Evolutionary conservation across 2,888 invertebrate species (phyloP).

Genomic region (Drosophila recens): DNA sequence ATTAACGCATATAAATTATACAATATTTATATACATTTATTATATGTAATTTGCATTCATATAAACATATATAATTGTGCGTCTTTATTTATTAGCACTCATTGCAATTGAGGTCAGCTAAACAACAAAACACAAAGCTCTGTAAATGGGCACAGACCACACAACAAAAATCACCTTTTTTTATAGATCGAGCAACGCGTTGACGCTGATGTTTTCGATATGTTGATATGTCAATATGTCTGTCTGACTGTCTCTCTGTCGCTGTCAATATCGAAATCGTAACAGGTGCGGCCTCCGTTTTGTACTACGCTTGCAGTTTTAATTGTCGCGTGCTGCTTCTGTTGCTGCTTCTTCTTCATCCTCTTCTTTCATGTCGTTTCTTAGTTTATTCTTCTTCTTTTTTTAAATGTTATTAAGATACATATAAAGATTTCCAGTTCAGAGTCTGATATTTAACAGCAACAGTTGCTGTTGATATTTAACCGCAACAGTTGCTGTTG

Average conservation of each 20-base stretch:
- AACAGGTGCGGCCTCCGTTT: constrained; percentile 60
- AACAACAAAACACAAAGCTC: constrained; percentile 40
- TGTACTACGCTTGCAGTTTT: constrained; percentile 41
- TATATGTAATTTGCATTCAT: too few species aligned
- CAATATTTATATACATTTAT: constrained; percentile 43
- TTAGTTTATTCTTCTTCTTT: neutral
- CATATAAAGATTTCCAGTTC: neutral
- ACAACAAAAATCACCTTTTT: constrained; percentile 40
- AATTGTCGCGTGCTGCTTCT: constrained; percentile 35
- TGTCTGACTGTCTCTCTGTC: neutral
- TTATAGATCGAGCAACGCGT: constrained; percentile 27
- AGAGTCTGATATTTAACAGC: too few species aligned
- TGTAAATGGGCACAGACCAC: constrained; percentile 55
- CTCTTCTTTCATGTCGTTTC: neutral
- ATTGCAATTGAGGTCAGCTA: constrained; percentile 52
- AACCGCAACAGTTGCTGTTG: constrained; percentile 5
- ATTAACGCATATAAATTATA: constrained; percentile 57
- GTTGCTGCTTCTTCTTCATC: constrained; percentile 5
- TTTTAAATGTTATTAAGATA: neutral
- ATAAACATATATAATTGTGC: constrained; percentile 21
- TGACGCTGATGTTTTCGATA: constrained; percentile 37
- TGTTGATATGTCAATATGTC: constrained; percentile 27
- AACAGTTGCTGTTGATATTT: too few species aligned
- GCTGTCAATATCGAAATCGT: constrained; percentile 51
- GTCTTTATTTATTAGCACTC: constrained; percentile 47